A percentile compares a stretch with the other conserved stretches of the same genome.
Evolutionary conservation across 1,140 invertebrate genomes (phyloP).

Genomic region (Lordiphosa mommai): DNA sequence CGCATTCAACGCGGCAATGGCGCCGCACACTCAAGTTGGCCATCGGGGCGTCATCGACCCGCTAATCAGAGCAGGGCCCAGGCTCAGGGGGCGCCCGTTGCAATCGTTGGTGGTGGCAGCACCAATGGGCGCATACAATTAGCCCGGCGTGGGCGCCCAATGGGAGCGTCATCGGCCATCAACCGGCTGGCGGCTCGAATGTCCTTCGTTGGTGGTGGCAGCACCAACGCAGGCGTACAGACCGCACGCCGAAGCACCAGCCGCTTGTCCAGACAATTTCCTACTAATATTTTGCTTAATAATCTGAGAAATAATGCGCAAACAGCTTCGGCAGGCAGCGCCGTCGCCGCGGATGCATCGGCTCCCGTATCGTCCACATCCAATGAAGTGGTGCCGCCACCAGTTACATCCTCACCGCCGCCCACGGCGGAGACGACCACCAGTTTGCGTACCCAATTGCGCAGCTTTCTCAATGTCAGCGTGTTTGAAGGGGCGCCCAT

Average conservation of each 20-base stretch:
- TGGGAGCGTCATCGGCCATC: slow-evolving; percentile 15
- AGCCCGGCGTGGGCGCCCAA: slow-evolving; percentile 23
- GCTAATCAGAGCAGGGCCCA: slow-evolving; percentile 18
- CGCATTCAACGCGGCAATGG: slow-evolving; percentile 34
- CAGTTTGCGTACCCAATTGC: slow-evolving; percentile 48
- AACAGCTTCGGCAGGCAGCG: slow-evolving; percentile 47
- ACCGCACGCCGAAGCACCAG: slow-evolving; percentile 14
- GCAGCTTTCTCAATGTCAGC: slow-evolving; percentile 43
- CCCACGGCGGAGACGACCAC: background rate
- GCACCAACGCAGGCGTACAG: slow-evolving; percentile 15
- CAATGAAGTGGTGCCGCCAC: background rate
- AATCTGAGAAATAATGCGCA: slow-evolving; percentile 67
- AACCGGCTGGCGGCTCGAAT: slow-evolving; percentile 21
- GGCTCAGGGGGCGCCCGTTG: slow-evolving; percentile 2
- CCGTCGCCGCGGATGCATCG: background rate
- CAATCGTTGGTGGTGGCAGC: slow-evolving; percentile 19
- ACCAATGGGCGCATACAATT: slow-evolving; percentile 10
- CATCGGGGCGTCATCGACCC: slow-evolving; percentile 19
- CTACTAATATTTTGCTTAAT: slow-evolving; percentile 49
- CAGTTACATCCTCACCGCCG: background rate
- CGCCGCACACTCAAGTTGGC: slow-evolving; percentile 23
- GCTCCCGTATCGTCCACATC: background rate
- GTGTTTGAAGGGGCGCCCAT: slow-evolving; percentile 57
- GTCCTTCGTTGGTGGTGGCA: slow-evolving; percentile 38
- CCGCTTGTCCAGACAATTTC: slow-evolving; percentile 30